Percentiles rank a stretch among this genome's conserved stretches.
Evolutionary conservation across 2,888 invertebrate genomes (phyloP).

Genomic region (Trachelus tabidus): DNA sequence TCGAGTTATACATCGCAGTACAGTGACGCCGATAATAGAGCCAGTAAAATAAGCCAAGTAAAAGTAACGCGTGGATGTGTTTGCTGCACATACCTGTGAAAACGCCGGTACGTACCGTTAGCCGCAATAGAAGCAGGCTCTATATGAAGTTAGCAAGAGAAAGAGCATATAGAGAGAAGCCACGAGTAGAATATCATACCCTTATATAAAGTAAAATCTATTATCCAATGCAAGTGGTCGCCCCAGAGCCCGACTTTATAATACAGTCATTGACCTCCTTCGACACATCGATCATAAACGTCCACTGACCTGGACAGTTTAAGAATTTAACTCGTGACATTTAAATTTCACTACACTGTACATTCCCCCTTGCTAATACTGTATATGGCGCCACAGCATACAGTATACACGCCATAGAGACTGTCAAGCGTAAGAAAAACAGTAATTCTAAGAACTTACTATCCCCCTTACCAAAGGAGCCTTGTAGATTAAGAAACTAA

Average conservation of each 20-base stretch:
- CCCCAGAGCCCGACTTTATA: background rate
- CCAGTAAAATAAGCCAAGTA: conserved; percentile 8
- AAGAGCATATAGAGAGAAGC: background rate
- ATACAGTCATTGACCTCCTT: background rate
- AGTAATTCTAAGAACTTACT: background rate
- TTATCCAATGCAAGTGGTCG: background rate
- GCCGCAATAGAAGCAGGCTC: background rate
- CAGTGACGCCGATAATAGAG: background rate
- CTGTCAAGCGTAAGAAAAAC: background rate
- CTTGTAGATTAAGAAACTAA: background rate
- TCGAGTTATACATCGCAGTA: background rate
- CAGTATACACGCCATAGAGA: background rate
- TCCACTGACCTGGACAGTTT: background rate
- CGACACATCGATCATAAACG: background rate
- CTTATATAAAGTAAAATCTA: background rate
- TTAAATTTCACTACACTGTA: background rate
- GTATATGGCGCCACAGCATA: background rate
- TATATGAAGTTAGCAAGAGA: background rate
- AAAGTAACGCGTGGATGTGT: conserved; percentile 27
- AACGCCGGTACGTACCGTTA: conserved; percentile 33
- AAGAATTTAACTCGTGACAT: background rate
- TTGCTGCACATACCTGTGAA: conserved; percentile 25
- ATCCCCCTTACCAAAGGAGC: background rate
- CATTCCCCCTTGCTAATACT: background rate
- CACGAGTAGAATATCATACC: background rate